Conservation (phyloP, 2,888 invertebrate genomes). For the Rotaria magnacalcarata region DNA sequence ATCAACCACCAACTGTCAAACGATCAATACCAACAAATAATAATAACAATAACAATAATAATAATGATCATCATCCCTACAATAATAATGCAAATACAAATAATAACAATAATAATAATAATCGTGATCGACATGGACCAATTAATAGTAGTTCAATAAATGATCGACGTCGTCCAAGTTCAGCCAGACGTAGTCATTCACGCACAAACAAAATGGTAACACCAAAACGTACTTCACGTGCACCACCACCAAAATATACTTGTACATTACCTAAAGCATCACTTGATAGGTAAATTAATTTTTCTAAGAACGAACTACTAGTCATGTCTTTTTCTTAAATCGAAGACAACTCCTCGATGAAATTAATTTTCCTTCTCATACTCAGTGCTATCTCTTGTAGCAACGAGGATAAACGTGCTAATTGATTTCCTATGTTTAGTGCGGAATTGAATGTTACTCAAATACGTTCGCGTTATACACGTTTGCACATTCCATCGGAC, state of each 20-base stretch:
- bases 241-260: slow-evolving; percentile 25
- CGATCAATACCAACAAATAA: background rate
- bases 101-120: background rate
- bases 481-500: slow-evolving; percentile 43
- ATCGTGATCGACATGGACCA: slow-evolving; percentile 7
- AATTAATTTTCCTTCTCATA: too few species aligned
- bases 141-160: slow-evolving; percentile 3
- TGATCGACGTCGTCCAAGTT: background rate
- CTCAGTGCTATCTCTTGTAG: too few species aligned
- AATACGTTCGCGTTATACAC: slow-evolving; percentile 36
- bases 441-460: slow-evolving; percentile 7
- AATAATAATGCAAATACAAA: background rate
- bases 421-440: background rate
- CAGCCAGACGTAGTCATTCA: background rate
- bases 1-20: background rate
- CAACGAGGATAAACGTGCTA: too few species aligned
- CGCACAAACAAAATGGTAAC: background rate
- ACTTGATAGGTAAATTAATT: slow-evolving; percentile 9
- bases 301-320: too few species aligned
- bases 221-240: slow-evolving; percentile 2
- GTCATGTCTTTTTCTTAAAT: too few species aligned
- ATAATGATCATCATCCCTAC: background rate
- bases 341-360: too few species aligned
- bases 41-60: slow-evolving; percentile 26
- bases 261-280: slow-evolving; percentile 31